Evolutionary conservation across 2,113 vertebrate genomes (phyloP).

Genomic region (Dermatemys mawii): DNA sequence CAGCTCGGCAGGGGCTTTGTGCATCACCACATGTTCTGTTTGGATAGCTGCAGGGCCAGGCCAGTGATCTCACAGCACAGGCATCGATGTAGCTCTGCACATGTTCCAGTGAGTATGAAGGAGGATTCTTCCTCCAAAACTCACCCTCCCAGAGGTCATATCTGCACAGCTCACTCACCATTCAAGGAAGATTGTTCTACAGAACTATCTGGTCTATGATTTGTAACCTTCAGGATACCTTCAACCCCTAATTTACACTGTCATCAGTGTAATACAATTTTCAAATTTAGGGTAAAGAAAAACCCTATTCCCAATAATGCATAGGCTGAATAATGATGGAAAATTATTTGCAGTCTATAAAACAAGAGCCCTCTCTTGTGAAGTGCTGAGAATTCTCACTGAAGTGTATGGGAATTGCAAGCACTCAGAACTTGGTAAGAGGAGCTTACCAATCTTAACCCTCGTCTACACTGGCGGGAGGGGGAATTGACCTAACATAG

Average conservation of each 20-base stretch:
- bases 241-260: background rate
- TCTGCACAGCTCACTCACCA: background rate
- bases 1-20: background rate
- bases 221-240: background rate
- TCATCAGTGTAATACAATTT: background rate
- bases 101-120: background rate
- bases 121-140: background rate
- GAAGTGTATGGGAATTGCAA: background rate
- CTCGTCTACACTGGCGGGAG: too few species aligned
- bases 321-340: background rate
- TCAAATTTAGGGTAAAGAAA: background rate
- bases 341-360: fast-evolving
- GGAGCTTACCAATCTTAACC: too few species aligned
- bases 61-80: background rate
- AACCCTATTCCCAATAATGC: background rate
- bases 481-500: too few species aligned
- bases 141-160: background rate
- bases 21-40: fast-evolving
- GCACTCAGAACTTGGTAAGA: background rate
- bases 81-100: background rate
- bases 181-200: background rate
- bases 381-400: background rate
- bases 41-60: background rate
- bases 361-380: background rate
- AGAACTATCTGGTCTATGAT: background rate